phyloP scores from a whole-genome alignment of 1,140 invertebrate genomes.

The Carposina sasakii region DNA sequence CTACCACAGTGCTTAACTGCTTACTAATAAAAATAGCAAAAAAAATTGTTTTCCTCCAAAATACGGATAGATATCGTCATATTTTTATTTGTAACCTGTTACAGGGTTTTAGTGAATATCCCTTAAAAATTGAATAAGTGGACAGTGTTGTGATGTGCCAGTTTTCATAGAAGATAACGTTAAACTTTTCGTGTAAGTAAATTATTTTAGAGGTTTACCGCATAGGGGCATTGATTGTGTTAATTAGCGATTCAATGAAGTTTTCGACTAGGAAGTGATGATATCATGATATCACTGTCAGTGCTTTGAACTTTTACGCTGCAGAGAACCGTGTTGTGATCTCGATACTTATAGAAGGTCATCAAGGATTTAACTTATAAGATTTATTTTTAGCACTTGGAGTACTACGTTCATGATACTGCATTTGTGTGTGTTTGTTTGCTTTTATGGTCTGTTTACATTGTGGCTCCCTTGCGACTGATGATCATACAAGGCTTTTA shows the following conservation, averaged over 20 bases:
- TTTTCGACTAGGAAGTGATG: constrained; percentile 40
- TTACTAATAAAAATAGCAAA: too few relatives aligned
- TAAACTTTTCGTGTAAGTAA: constrained; percentile 1
- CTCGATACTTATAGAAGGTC: constrained; percentile 15
- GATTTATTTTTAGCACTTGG: constrained; percentile 52
- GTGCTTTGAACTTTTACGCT: constrained; percentile 45
- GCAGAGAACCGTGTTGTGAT: constrained; percentile 33
- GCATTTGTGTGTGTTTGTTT: constrained; percentile 23
- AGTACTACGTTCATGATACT: constrained; percentile 26
- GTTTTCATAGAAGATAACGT: too few relatives aligned
- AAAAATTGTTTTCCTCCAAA: too few relatives aligned
- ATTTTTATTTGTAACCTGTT: too few relatives aligned
- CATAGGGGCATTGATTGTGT: constrained; percentile 16
- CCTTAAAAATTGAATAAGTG: too few relatives aligned
- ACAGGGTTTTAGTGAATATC: too few relatives aligned
- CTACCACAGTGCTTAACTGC: too few relatives aligned
- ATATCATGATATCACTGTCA: constrained; percentile 56
- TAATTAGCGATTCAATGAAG: constrained; percentile 37
- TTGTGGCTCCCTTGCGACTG: constrained; percentile 10
- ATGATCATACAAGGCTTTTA: too few relatives aligned
- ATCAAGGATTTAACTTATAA: constrained; percentile 29
- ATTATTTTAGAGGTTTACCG: too few relatives aligned
- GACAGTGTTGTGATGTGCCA: too few relatives aligned
- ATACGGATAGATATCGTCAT: too few relatives aligned
- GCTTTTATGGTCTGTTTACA: constrained; percentile 18